Evolutionary conservation across 2,888 invertebrate genomes (phyloP).

Genomic region (Drosophila aldrichi): DNA sequence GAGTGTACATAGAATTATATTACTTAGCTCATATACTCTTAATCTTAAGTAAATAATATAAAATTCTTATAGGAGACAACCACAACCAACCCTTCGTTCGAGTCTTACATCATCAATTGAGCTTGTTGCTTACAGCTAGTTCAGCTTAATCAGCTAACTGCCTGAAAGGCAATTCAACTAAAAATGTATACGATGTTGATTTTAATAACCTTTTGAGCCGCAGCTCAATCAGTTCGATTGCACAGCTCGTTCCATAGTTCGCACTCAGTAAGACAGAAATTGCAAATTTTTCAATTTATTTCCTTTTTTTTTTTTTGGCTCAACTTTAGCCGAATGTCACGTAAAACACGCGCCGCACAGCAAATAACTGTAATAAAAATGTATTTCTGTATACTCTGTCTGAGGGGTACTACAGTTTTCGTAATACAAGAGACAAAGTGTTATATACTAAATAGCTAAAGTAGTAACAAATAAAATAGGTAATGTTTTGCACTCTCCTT

Average conservation of each 20-base stretch:
- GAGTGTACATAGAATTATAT: background rate
- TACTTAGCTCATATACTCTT: background rate
- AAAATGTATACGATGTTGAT: slow-evolving; percentile 20
- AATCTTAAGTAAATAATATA: background rate
- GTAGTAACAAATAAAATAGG: background rate
- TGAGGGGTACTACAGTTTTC: background rate
- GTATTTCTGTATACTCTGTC: slow-evolving; percentile 2
- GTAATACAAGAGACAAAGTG: background rate
- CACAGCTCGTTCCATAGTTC: slow-evolving; percentile 8
- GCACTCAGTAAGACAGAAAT: slow-evolving; percentile 36
- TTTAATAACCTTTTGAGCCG: slow-evolving; percentile 39
- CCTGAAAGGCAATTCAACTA: slow-evolving; percentile 1
- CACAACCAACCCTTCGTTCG: background rate
- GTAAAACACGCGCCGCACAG: slow-evolving; percentile 54
- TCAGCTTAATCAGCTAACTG: slow-evolving; percentile 41
- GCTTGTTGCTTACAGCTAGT: slow-evolving; percentile 16
- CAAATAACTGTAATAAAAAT: slow-evolving; percentile 17
- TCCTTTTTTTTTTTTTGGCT: slow-evolving; percentile 10
- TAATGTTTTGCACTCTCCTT: background rate
- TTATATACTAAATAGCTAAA: background rate
- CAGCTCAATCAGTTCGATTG: slow-evolving; percentile 44
- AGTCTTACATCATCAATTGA: background rate
- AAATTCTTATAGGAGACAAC: background rate
- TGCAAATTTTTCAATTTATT: slow-evolving; percentile 57
- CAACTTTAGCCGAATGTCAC: slow-evolving; percentile 56